phyloP scores from a whole-genome alignment of 2,113 vertebrate genomes.

The Eulemur macaco region DNA sequence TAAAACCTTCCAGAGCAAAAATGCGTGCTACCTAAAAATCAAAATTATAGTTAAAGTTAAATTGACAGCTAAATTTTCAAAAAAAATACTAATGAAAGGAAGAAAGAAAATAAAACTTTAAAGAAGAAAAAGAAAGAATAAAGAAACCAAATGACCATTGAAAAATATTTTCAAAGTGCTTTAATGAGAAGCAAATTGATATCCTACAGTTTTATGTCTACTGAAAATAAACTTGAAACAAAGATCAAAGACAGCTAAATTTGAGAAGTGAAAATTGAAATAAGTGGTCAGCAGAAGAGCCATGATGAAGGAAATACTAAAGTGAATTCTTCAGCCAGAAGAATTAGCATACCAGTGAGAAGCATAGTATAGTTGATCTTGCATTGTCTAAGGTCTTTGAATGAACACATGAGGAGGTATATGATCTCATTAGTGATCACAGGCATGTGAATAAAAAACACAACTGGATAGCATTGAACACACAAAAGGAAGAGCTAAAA shows the following conservation, averaged over 20 bases:
- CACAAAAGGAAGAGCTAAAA: neutral
- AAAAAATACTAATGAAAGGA: neutral
- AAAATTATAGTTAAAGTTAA: neutral
- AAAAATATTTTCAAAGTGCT: neutral
- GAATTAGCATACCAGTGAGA: neutral
- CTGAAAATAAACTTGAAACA: neutral
- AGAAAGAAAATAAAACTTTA: neutral
- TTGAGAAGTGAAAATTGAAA: neutral
- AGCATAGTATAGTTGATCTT: neutral
- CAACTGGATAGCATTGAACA: neutral
- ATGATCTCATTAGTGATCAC: neutral
- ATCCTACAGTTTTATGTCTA: neutral
- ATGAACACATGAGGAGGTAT: neutral
- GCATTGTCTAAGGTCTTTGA: neutral
- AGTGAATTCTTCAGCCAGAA: neutral
- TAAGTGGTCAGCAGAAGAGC: neutral
- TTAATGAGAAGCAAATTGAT: neutral
- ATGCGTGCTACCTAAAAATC: neutral
- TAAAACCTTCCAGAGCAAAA: neutral
- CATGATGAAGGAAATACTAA: neutral
- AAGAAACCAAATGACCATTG: neutral
- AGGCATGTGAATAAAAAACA: neutral
- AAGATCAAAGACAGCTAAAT: neutral
- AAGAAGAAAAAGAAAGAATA: neutral
- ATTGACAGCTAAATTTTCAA: neutral